Evolutionary conservation across 2,888 invertebrate genomes (phyloP).

Genomic region (Polymixis lichenea): DNA sequence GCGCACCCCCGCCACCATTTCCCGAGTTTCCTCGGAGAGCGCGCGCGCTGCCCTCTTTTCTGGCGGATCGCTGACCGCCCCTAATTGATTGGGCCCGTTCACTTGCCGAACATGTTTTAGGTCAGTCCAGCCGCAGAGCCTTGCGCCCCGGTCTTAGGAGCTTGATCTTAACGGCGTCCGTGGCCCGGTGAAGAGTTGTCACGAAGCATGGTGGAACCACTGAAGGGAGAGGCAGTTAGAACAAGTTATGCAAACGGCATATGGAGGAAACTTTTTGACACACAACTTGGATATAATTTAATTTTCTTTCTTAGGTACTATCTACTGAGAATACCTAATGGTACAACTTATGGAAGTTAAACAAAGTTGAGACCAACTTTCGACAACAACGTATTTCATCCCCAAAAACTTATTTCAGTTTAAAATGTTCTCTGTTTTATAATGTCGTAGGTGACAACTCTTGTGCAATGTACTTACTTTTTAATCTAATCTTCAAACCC

Average conservation of each 20-base stretch:
- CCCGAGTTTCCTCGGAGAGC: conserved; percentile 90
- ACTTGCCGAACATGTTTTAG: conserved; percentile 88
- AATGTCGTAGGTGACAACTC: not conserved
- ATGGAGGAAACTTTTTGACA: not conserved
- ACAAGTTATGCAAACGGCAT: not conserved
- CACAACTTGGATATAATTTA: not conserved
- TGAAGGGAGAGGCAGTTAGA: not conserved
- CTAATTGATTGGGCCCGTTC: conserved; percentile 89
- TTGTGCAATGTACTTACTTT: not conserved
- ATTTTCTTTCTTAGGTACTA: not conserved
- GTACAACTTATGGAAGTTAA: conserved; percentile 1
- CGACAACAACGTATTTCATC: too few relatives aligned
- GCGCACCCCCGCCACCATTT: conserved; percentile 83
- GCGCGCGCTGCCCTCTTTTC: conserved; percentile 91
- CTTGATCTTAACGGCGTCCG: conserved; percentile 25
- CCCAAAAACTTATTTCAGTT: conserved; percentile 5
- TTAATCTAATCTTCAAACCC: not conserved
- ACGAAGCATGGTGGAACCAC: not conserved
- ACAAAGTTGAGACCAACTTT: not conserved
- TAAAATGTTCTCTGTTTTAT: not conserved
- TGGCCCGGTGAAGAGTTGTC: conserved; percentile 1
- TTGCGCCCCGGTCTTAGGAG: conserved; percentile 69
- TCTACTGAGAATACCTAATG: not conserved
- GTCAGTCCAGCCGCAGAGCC: conserved; percentile 87
- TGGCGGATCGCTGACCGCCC: conserved; percentile 89